Percentiles rank a stretch among this genome's conserved stretches.
Evolutionary conservation across 2,888 invertebrate genomes (phyloP).

Genomic region (Ophioninae sp.): DNA sequence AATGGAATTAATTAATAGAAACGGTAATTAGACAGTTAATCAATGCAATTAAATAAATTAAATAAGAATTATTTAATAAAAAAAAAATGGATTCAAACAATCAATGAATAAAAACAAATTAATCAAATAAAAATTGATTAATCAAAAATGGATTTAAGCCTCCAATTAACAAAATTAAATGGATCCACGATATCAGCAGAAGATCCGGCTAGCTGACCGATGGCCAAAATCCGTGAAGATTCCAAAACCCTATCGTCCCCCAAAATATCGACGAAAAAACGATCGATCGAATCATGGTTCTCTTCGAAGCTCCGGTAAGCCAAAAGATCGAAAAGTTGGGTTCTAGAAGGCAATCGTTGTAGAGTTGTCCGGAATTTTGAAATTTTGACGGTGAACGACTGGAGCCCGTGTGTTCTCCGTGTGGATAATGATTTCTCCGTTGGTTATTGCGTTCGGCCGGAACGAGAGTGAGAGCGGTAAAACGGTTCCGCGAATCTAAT

Average conservation of each 20-base stretch:
- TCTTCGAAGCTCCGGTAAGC: slow-evolving; percentile 23
- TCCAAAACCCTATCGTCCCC: too few species aligned
- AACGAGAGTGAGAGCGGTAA: slow-evolving; percentile 67
- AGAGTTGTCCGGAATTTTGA: slow-evolving; percentile 47
- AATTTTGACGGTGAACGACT: slow-evolving; percentile 47
- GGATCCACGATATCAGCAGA: slow-evolving; percentile 14
- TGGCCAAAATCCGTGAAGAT: too few species aligned
- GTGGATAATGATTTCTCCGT: slow-evolving; percentile 30
- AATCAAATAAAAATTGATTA: too few species aligned
- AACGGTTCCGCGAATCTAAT: slow-evolving; percentile 77
- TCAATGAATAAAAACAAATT: too few species aligned
- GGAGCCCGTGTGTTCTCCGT: slow-evolving; percentile 23
- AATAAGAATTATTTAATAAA: too few species aligned
- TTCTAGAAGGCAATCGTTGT: slow-evolving; percentile 44
- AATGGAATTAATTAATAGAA: too few species aligned
- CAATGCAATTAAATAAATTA: too few species aligned
- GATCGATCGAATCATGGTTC: slow-evolving; percentile 70
- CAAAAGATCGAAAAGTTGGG: slow-evolving; percentile 7
- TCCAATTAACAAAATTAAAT: too few species aligned
- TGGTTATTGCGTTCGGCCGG: slow-evolving; percentile 29
- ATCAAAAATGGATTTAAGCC: too few species aligned
- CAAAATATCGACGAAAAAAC: slow-evolving; percentile 55
- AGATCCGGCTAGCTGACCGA: slow-evolving; percentile 43
- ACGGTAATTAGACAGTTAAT: too few species aligned
- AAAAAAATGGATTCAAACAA: too few species aligned